Evolutionary conservation across 2,888 invertebrate genomes (phyloP), one percentile per base, ranked within the genome.

Genomic region (Eulithis prunata): DNA sequence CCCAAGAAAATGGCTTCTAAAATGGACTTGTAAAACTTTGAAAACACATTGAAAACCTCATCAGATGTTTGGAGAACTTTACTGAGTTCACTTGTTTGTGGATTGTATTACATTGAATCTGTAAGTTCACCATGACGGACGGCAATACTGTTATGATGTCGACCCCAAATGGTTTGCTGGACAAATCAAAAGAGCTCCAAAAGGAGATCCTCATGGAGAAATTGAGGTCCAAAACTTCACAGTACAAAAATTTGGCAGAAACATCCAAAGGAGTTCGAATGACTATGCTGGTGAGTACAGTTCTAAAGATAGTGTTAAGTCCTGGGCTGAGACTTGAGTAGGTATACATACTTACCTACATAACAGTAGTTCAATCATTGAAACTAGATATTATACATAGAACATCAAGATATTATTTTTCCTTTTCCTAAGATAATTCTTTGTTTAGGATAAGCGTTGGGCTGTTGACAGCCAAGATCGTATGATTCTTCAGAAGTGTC

Each of bases 191-290:
- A 71, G 93, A 93, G 73, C 88, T 93, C 59, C 97, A 97, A 85
- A 95, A 97, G 91, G 97, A 98, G 87, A 94, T 97, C 68, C 93
- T 98, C 69, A 98, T 99, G 98, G 98, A 98, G 85, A 97, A 97
- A 83, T 91, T 99, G 60, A 95, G 98, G 65, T 96, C 97, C 52
- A 97, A 98, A 91, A 94, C 96, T 70, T 94, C 95, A 59, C 97
- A 97, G 74, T 96, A 95, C 76, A 97, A 97, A 89, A 95, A 96
- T 70, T 95, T 98, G 84, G 94, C 95, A 66, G 98, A 98, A 85
- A 97, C 97, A 71, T 96, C 98, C 21, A 98, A 98, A 90, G 96
- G 96, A 76, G 95, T 98, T 75, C 94, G 98, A 76, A 97, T 97
- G 96, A 95, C 97, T 64, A 94, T 98, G 90, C 92, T 97, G 90